phyloP scores from a whole-genome alignment of 2,113 vertebrate genomes.

The Rhinolophus ferrumequinum region DNA sequence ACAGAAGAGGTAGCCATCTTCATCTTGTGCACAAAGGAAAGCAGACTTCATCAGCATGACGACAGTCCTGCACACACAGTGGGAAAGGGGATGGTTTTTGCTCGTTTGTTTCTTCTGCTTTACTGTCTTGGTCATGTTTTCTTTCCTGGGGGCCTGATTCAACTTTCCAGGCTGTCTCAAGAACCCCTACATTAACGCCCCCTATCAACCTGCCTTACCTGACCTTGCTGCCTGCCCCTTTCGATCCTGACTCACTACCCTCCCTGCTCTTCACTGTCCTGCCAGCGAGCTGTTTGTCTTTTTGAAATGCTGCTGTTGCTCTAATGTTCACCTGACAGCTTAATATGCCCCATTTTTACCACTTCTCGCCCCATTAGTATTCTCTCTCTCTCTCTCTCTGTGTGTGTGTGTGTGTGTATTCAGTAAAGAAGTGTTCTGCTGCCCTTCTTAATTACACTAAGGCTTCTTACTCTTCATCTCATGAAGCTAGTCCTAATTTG shows the following conservation, averaged over 20 bases:
- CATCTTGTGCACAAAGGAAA: background rate
- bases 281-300: background rate
- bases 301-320: background rate
- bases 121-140: background rate
- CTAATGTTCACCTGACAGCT: background rate
- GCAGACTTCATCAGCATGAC: background rate
- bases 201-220: background rate
- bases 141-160: background rate
- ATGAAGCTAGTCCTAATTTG: background rate
- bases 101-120: background rate
- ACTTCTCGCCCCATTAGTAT: background rate
- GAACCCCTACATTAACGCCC: background rate
- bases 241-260: background rate
- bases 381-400: background rate
- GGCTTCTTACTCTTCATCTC: background rate
- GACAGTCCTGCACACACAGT: background rate
- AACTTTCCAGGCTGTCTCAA: background rate
- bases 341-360: background rate
- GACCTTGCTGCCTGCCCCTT: background rate
- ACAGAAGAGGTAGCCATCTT: background rate
- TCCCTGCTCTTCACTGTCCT: background rate
- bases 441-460: background rate
- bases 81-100: background rate
- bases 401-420: background rate
- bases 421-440: background rate